Evolutionary conservation across 2,888 invertebrate genomes (phyloP).

Genomic region (Rhorus exstirpatorius): DNA sequence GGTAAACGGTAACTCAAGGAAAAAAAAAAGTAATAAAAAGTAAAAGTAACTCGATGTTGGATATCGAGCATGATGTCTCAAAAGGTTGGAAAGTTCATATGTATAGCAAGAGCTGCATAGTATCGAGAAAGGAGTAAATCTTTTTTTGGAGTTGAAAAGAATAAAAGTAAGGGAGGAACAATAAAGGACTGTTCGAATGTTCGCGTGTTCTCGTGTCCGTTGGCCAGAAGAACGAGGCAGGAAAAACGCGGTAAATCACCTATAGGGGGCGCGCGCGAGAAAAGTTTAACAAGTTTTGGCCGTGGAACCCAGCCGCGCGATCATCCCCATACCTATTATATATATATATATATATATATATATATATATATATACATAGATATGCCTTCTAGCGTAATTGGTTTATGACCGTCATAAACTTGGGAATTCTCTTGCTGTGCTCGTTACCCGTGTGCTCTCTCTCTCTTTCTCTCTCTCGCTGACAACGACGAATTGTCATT

Average conservation of each 20-base stretch:
- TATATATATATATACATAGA: neutral
- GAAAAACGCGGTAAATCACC: constrained; percentile 48
- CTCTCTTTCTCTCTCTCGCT: neutral
- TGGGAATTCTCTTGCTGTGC: constrained; percentile 42
- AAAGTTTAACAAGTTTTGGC: constrained; percentile 36
- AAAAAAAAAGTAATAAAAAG: no score
- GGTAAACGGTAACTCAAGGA: no score
- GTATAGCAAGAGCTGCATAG: constrained; percentile 4
- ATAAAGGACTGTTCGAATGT: neutral
- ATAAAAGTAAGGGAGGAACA: constrained; percentile 7
- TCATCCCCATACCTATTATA: neutral
- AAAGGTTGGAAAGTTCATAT: neutral
- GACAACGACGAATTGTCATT: constrained; percentile 20
- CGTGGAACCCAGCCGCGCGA: constrained; percentile 22
- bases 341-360: neutral
- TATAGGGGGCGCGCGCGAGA: constrained; percentile 43
- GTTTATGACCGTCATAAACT: constrained; percentile 77
- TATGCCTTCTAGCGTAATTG: constrained; percentile 71
- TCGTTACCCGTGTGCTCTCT: constrained; percentile 3
- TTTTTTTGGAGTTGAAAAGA: constrained; percentile 36
- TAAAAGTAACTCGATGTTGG: neutral
- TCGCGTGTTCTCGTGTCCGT: neutral
- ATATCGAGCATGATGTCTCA: neutral
- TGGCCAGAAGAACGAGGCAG: neutral
- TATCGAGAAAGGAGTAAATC: constrained; percentile 32